Evolutionary conservation across 2,888 invertebrate genomes (phyloP), one percentile per base, ranked within the genome.

Genomic region (Pecten maximus): DNA sequence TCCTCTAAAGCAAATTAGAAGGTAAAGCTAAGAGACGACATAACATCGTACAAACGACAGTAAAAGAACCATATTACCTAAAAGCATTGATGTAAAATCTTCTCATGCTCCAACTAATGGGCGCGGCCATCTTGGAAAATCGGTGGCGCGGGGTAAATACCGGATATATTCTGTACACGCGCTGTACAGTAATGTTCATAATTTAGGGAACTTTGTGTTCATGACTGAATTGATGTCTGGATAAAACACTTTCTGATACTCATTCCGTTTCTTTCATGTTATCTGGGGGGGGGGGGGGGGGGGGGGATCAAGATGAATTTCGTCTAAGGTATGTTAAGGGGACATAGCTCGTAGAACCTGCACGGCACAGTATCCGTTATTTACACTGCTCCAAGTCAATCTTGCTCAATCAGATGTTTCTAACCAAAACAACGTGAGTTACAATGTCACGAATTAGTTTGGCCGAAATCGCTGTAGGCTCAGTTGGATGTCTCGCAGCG

Each of bases 101-200:
- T 35, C 23, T 74, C 74, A 74, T 35, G 35, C 74, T 74, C 74
- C 74, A 74, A 23, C 74, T 74, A 28, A 74, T 74, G 74, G 74
- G 74, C 74, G 74, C 35, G 23, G 74, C 74, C 74, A 74, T 74
- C 74, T 74, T 74, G 74, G 74, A 74, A 35, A 35, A 10, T 35
- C 3, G 35, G 28, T 10, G 74, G 74, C 0, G 35, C 12, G 28
- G 60, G 12, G 12, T 74, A 74, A 35, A 35, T 28, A 35, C 74
- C 2, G 35, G 74, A 74, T 74, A 12, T 28, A 8, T 50, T 50
- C 2, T 50, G n/a, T n/a, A n/a, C n/a, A n/a, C n/a, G n/a, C n/a
- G n/a, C n/a, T n/a, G n/a, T n/a, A n/a, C n/a, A n/a, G n/a, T n/a
- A n/a, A n/a, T n/a, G n/a, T n/a, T n/a, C n/a, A n/a, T n/a, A n/a